Percentiles rank a stretch among this genome's conserved stretches.
These are phyloP conservation scores for Tachina fera DNA, from an alignment of 2,888 invertebrate species.

Conservation along the genomic window DNA sequence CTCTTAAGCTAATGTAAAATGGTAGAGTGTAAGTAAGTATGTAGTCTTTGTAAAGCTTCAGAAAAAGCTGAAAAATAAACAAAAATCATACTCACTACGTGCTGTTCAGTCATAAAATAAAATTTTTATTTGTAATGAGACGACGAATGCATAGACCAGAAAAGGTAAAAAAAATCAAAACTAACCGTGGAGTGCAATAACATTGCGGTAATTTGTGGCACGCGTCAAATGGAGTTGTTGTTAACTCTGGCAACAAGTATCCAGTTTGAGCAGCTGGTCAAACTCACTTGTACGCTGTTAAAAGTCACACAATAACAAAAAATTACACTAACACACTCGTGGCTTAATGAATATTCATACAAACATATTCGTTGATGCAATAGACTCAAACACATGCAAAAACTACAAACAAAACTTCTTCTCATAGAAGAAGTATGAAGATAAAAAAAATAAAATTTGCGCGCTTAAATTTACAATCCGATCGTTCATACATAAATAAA, in stretches of 20 bases:
- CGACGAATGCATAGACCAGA: conserved; percentile 48
- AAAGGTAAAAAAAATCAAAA: conserved; percentile 59
- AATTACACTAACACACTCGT: conserved; percentile 6
- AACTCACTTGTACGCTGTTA: conserved; percentile 34
- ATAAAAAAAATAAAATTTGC: conserved; percentile 15
- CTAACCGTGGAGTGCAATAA: conserved; percentile 70
- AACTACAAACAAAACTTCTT: not conserved
- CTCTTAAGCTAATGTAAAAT: conserved; percentile 26
- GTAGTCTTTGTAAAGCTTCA: not conserved
- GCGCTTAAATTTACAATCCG: conserved; percentile 35
- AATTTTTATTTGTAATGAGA: conserved; percentile 20
- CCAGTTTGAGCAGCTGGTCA: conserved; percentile 33
- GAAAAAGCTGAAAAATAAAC: not conserved
- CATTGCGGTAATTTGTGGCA: conserved; percentile 74
- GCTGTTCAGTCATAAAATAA: conserved; percentile 29
- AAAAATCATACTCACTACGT: conserved; percentile 30
- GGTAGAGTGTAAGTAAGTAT: too few relatives aligned
- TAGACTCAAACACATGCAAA: not conserved
- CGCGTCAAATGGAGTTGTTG: conserved; percentile 72
- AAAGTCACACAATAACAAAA: conserved; percentile 43
- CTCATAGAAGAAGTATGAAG: conserved; percentile 26
- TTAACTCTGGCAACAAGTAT: conserved; percentile 43
- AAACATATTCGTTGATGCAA: not conserved
- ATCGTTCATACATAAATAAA: not conserved
- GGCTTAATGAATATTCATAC: not conserved